A percentile compares a stretch with the other conserved stretches of the same genome.
Conservation (phyloP, 2,797 vertebrate genomes). For the Sebastes variabilis region DNA sequence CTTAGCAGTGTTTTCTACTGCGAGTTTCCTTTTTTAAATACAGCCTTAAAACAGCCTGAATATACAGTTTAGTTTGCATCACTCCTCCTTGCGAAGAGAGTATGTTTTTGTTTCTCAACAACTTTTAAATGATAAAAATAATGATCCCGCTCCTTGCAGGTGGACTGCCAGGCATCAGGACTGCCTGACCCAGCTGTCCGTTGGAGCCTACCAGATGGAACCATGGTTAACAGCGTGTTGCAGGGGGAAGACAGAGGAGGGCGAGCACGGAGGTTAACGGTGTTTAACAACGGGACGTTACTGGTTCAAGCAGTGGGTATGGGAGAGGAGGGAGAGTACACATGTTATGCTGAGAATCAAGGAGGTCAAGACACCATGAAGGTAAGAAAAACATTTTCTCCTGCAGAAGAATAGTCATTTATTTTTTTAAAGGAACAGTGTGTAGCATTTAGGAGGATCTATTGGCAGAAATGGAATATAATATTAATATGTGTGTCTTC, state of each 20-base stretch:
- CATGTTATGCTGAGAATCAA: conserved; percentile 91
- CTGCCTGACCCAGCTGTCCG: conserved; percentile 91
- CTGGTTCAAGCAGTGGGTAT: conserved; percentile 88
- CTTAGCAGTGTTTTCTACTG: background rate
- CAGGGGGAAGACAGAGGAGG: conserved; percentile 83
- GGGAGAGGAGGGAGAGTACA: conserved; percentile 92
- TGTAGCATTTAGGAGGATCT: no score
- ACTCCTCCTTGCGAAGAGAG: background rate
- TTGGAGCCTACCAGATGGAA: conserved; percentile 94
- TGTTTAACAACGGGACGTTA: conserved; percentile 93
- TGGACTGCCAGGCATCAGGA: conserved; percentile 95
- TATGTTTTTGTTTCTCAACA: background rate
- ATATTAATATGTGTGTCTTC: no score
- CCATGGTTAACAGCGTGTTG: conserved; percentile 87
- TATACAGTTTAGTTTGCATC: background rate
- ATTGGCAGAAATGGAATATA: no score
- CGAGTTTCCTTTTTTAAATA: background rate
- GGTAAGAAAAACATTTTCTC: conserved; percentile 36
- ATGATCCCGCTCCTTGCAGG: conserved; percentile 43
- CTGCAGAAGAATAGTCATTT: background rate
- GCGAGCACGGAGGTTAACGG: conserved; percentile 82
- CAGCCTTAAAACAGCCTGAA: background rate
- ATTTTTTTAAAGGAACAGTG: background rate
- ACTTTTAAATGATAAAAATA: background rate
- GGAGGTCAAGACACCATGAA: conserved; percentile 93